Conservation (phyloP, 1,140 invertebrate species). For the Bombus turneri region DNA sequence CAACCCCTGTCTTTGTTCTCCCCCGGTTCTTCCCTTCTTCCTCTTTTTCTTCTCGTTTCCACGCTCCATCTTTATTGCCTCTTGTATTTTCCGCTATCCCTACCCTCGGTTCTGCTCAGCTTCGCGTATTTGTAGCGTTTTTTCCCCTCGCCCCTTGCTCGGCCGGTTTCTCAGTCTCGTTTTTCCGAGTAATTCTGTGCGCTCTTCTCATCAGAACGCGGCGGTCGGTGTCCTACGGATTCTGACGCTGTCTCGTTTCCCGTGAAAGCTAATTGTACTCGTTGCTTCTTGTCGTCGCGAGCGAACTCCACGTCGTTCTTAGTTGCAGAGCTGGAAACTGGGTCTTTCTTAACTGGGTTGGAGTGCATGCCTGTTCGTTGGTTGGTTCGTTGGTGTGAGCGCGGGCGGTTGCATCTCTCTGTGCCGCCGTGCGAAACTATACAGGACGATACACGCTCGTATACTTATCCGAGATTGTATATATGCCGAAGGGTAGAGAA, state of each 20-base stretch:
- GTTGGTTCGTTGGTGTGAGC: background rate
- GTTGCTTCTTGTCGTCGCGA: slow-evolving; percentile 61
- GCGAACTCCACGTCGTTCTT: slow-evolving; percentile 57
- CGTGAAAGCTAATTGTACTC: slow-evolving; percentile 66
- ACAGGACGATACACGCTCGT: slow-evolving; percentile 9
- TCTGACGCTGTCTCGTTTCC: slow-evolving; percentile 43
- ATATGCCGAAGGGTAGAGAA: background rate
- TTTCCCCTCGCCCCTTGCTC: background rate
- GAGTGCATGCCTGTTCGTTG: slow-evolving; percentile 12
- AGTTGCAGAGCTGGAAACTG: slow-evolving; percentile 59
- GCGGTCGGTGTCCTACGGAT: slow-evolving; percentile 19
- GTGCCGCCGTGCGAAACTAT: background rate
- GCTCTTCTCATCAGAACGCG: slow-evolving; percentile 27
- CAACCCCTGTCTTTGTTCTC: slow-evolving; percentile 31
- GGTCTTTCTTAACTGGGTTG: slow-evolving; percentile 55
- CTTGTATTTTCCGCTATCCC: background rate
- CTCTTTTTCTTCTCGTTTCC: background rate
- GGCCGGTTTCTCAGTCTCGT: slow-evolving; percentile 48
- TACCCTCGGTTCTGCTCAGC: background rate
- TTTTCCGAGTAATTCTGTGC: slow-evolving; percentile 31
- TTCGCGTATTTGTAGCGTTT: background rate
- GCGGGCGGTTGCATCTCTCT: background rate
- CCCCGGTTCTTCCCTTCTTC: slow-evolving; percentile 28
- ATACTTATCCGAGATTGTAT: slow-evolving; percentile 21
- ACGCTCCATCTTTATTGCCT: slow-evolving; percentile 7